Percentiles rank a stretch among this genome's conserved stretches.
phyloP scores from a whole-genome alignment of 35 echinoderm and acorn worm genomes.

The Heliocidaris tuberculata region DNA sequence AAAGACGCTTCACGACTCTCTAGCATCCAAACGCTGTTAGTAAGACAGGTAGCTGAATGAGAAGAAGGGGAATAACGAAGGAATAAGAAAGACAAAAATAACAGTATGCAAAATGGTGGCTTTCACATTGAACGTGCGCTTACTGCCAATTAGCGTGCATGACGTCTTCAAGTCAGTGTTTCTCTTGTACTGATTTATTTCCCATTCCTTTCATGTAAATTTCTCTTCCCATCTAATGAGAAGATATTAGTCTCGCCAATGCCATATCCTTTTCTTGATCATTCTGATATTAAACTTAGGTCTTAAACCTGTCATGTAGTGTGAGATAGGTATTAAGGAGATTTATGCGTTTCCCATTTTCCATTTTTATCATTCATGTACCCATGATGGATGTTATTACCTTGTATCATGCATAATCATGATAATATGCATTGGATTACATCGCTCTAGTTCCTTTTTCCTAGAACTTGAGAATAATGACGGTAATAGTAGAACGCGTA shows the following conservation, averaged over 20 bases:
- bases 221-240: not conserved
- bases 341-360: not conserved
- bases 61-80: not conserved
- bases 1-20: not conserved
- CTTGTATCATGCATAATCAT: not conserved
- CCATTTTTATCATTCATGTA: too few species aligned
- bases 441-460: too few species aligned
- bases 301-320: not conserved
- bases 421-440: too few species aligned
- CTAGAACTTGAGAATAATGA: too few species aligned
- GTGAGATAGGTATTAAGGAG: not conserved
- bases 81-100: not conserved
- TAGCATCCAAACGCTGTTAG: not conserved
- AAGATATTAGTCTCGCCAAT: constrained; percentile 1
- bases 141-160: not conserved
- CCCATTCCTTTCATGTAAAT: not conserved
- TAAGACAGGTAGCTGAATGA: not conserved
- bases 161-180: not conserved
- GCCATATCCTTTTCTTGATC: not conserved
- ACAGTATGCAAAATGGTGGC: not conserved
- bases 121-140: not conserved
- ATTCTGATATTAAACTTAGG: not conserved
- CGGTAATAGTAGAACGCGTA: too few species aligned
- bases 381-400: not conserved
- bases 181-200: constrained; percentile 1